Evolutionary conservation across 92 coral and sea anemone genomes (phyloP), one percentile per base, ranked within the genome.

Genomic region (Actinostola sp.): DNA sequence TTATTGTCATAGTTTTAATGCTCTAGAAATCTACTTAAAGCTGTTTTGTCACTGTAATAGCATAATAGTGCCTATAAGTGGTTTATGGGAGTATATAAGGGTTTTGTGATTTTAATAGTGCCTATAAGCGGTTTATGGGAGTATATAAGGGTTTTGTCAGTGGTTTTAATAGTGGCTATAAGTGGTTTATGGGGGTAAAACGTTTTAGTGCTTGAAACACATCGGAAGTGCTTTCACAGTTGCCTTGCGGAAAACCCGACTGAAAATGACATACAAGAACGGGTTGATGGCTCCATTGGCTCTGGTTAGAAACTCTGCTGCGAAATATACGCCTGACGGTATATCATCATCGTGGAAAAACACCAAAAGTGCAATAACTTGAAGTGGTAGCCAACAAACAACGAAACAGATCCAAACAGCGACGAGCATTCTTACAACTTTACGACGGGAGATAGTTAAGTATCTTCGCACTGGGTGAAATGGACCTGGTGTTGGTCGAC

Each of bases 321-420:
- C 33, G 61, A 82, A 76, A 19, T 57, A 57, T 17, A 62, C 79
- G 35, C 59, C 62, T 2, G 1, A 30, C 25, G 88, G 36, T 25
- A 27, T 35, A 11, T 20, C 30, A 25, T 43, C 66, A 4, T 68
- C 46, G 14, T 34, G 42, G 17, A 82, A 86, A 42, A 10, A 81
- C 24, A 66, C 57, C 17, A 68, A 59, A 76, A 86, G 76, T 0
- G 84, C 76, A 8, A 72, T 71, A 2, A 83, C 61, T 66, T 88
- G 92, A 12, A 88, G 26, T 8, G 92, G 92, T 25, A 88, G 67
- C 92, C 92, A 88, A 54, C 92, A 88, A 8, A 79, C 14, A 29
- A 88, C 60, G 42, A 88, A 88, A 45, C 60, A 77, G 8, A 83
- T 23, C 15, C 84, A 63, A 29, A 88, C 82, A 0, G 84, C 66